Conservation (phyloP, 2,113 vertebrate species). For the Coreoperca whiteheadi region DNA sequence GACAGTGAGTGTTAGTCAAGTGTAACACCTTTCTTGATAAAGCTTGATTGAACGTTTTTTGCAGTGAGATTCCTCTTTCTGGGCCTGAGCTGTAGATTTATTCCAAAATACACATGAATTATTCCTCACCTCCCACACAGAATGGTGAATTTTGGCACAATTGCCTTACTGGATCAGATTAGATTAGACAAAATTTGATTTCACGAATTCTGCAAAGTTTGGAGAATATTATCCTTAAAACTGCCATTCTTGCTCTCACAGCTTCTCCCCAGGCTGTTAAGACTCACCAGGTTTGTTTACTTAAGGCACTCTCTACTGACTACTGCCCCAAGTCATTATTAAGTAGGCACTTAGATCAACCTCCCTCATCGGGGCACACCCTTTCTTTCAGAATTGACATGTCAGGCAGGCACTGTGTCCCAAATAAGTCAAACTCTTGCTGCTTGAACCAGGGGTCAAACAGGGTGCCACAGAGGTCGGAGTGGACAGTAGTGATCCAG, state of each 20-base stretch:
- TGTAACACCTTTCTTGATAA: background rate
- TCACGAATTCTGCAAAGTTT: background rate
- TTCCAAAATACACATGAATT: background rate
- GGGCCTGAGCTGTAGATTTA: background rate
- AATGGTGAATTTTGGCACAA: background rate
- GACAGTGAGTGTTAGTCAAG: background rate
- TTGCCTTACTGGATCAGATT: background rate
- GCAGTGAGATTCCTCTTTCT: background rate
- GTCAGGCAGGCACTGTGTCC: constrained; percentile 28
- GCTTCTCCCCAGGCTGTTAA: constrained; percentile 30
- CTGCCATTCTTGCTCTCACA: background rate
- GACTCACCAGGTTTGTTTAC: constrained; percentile 42
- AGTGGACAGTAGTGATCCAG: background rate
- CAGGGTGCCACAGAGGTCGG: background rate
- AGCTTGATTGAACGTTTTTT: background rate
- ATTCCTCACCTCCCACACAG: background rate
- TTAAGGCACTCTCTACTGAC: constrained; percentile 23
- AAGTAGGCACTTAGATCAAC: constrained; percentile 30
- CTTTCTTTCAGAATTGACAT: constrained; percentile 49
- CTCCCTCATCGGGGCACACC: constrained; percentile 60
- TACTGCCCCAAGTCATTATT: constrained; percentile 58
- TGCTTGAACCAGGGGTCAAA: background rate
- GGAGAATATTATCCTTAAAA: background rate
- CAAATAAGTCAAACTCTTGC: constrained; percentile 15
- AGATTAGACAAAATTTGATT: background rate